phyloP scores from a whole-genome alignment of 2,113 vertebrate genomes.

The Uropsilus gracilis region DNA sequence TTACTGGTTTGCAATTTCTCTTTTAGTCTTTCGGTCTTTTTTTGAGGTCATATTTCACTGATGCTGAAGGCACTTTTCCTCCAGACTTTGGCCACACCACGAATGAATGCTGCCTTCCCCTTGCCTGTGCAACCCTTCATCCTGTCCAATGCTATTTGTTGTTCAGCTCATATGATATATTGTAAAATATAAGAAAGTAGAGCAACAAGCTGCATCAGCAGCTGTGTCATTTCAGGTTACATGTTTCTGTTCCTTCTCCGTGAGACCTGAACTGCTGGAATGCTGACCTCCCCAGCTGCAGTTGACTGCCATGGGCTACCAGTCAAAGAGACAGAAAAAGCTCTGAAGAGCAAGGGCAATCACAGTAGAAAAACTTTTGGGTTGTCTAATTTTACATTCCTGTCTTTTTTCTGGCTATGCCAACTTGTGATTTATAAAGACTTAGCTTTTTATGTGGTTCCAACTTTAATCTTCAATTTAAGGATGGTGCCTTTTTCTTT shows the following conservation, averaged over 20 bases:
- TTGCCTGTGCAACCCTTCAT: conserved; percentile 82
- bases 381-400: background rate
- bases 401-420: background rate
- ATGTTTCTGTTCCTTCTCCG: conserved; percentile 83
- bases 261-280: conserved; percentile 76
- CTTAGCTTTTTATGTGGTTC: background rate
- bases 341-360: conserved; percentile 77
- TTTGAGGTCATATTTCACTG: conserved; percentile 73
- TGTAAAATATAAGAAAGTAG: conserved; percentile 84
- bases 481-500: conserved; percentile 16
- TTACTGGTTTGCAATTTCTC: background rate
- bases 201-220: conserved; percentile 86
- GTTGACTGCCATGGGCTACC: conserved; percentile 84
- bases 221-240: conserved; percentile 87
- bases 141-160: conserved; percentile 86
- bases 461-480: conserved; percentile 51
- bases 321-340: conserved; percentile 79
- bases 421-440: conserved; percentile 52
- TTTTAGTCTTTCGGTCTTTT: background rate
- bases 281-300: conserved; percentile 76
- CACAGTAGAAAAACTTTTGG: conserved; percentile 72
- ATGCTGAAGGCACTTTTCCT: conserved; percentile 84
- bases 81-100: conserved; percentile 83
- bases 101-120: conserved; percentile 80
- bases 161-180: conserved; percentile 83